Evolutionary conservation across 2,888 invertebrate genomes (phyloP).

Genomic region (Mythimna albipuncta): DNA sequence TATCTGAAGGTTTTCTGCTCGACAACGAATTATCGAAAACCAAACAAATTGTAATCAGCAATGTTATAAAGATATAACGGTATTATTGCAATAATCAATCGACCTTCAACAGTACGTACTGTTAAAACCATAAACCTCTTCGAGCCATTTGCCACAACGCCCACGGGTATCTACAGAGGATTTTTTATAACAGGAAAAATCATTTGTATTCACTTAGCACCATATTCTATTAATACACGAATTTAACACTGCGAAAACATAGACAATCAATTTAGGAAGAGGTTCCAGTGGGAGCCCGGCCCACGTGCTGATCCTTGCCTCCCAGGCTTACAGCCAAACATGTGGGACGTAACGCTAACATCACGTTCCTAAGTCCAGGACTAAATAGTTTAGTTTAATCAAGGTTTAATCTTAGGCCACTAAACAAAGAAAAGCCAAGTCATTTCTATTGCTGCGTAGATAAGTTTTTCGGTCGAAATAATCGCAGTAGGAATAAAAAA

Average conservation of each 20-base stretch:
- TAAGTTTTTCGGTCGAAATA: background rate
- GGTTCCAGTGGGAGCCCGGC: constrained; percentile 35
- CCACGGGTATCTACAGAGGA: background rate
- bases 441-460: background rate
- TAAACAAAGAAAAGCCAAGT: background rate
- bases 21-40: background rate
- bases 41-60: background rate
- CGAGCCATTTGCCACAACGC: background rate
- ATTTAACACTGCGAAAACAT: constrained; percentile 25
- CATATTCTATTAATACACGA: constrained; percentile 20
- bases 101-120: background rate
- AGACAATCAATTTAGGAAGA: constrained; percentile 35
- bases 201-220: constrained; percentile 12
- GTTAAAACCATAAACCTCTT: background rate
- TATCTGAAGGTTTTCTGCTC: background rate
- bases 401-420: background rate
- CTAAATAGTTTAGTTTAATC: constrained; percentile 10
- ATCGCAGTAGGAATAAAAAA: background rate
- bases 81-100: background rate
- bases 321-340: constrained; percentile 25
- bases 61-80: background rate
- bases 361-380: constrained; percentile 18
- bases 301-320: constrained; percentile 36
- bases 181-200: constrained; percentile 6
- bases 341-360: constrained; percentile 48